Conservation (phyloP, 1,140 invertebrate genomes). For the Sycophaga agraensis region DNA sequence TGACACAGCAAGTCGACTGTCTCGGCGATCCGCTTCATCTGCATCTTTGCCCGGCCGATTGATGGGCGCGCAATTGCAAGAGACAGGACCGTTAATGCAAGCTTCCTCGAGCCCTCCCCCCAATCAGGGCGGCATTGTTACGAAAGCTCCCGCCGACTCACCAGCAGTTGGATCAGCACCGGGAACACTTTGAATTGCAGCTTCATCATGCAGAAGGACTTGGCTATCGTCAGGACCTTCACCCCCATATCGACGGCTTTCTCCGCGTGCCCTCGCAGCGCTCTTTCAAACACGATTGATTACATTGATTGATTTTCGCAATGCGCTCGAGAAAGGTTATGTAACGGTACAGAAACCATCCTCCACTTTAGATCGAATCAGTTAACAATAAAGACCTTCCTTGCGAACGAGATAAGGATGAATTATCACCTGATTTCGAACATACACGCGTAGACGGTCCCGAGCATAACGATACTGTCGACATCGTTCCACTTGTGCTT, state of each 20-base stretch:
- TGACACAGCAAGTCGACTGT: constrained; percentile 36
- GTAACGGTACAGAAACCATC: too few species aligned
- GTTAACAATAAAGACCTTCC: too few species aligned
- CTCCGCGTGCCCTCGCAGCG: constrained; percentile 31
- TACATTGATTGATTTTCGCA: too few species aligned
- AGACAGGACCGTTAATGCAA: too few species aligned
- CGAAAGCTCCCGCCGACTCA: constrained; percentile 18
- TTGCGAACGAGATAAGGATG: too few species aligned
- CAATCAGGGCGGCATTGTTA: too few species aligned
- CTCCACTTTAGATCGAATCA: too few species aligned
- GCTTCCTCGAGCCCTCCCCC: too few species aligned
- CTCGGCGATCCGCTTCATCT: constrained; percentile 33
- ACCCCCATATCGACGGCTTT: constrained; percentile 30
- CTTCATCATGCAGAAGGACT: constrained; percentile 18
- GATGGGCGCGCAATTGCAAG: background rate
- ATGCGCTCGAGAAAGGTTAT: too few species aligned
- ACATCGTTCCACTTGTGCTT: constrained; percentile 26
- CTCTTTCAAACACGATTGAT: constrained; percentile 4
- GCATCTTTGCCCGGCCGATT: constrained; percentile 28
- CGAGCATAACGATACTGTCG: constrained; percentile 31
- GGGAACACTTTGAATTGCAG: constrained; percentile 33
- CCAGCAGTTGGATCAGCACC: constrained; percentile 34
- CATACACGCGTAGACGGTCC: constrained; percentile 30
- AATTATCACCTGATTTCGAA: constrained; percentile 39
- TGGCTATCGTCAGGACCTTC: constrained; percentile 31